Base-by-base conservation (phyloP, 2,797 vertebrate genomes). In the Alosa sapidissima region DNA sequence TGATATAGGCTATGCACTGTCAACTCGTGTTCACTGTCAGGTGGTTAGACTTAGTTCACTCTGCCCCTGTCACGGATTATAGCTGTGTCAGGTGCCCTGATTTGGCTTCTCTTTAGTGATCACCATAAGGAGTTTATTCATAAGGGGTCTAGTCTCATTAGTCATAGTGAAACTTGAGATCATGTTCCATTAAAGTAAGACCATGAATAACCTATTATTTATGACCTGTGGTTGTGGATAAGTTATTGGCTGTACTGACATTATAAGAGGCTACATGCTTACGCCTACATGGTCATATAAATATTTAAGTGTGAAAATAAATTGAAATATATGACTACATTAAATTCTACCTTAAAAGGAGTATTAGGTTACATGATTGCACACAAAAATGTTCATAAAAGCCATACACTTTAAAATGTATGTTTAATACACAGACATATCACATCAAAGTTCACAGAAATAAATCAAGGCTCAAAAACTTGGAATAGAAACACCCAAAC, bases 21-120 rank as follows among this genome's bases (percentile, higher is more conserved):
- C 21, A 21, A 62, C 58, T 72, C 75, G 52, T 84, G 75, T 85
- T 78, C 21, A 49, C 16, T 54, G 84, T 90, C 88, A 91, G 85
- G 87, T 82, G 91, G 84, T 82, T 11, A 62, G 81, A 86, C 49
- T 90, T 85, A 89, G 81, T 51, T 19, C 36, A 45, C 36, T 21
- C 36, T 7, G 72, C 36, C 36, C 72, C 11, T 78, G 36, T 78
- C 41, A 78, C 72, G 41, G 72, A 78, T 78, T 47, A 78, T 19
- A 21, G 41, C 19, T 78, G 8, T 9, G 72, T 47, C 72, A 78
- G 36, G 16, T 47, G 72, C 41, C 68, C 36, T 78, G 72, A 78
- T 19, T 78, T 78, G 41, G 21, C 7, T 16, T 16, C 41, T 78
- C 4, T 47, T 41, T 72, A 28, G 33, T 45, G 72, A 78, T 45